Conservation (phyloP, 2,888 invertebrate species). For the Julus scandinavius region DNA sequence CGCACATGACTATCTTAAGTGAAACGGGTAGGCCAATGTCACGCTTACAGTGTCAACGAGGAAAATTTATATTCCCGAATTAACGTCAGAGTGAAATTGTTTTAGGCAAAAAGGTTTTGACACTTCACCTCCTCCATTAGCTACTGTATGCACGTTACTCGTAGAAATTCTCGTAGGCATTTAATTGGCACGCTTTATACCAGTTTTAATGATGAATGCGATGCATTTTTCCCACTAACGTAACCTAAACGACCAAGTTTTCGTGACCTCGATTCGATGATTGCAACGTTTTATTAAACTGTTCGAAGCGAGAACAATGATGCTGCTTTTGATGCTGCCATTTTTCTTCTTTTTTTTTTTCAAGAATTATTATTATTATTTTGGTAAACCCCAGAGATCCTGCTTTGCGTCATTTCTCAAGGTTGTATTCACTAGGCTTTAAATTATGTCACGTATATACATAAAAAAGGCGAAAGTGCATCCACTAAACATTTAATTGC, state of each 20-base stretch:
- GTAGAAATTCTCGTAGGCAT: neutral
- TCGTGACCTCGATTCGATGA: conserved; percentile 36
- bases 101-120: conserved; percentile 24
- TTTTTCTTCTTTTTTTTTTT: neutral
- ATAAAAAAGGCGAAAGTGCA: conserved; percentile 24
- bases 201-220: conserved; percentile 5
- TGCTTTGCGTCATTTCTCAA: conserved; percentile 35
- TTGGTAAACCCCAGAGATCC: conserved; percentile 30
- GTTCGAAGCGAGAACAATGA: neutral
- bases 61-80: conserved; percentile 11
- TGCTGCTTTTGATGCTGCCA: neutral
- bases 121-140: neutral
- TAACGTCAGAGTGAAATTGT: neutral
- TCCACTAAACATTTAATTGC: conserved; percentile 8
- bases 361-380: conserved; percentile 6
- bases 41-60: neutral
- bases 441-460: conserved; percentile 17
- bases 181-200: conserved; percentile 11
- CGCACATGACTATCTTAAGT: neutral
- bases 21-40: conserved; percentile 3
- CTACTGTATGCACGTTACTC: neutral
- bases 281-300: conserved; percentile 30
- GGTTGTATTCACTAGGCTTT: conserved; percentile 10
- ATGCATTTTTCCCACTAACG: neutral
- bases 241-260: neutral